phyloP scores from a whole-genome alignment of 2,888 invertebrate genomes.

The Peribatodes rhomboidaria region DNA sequence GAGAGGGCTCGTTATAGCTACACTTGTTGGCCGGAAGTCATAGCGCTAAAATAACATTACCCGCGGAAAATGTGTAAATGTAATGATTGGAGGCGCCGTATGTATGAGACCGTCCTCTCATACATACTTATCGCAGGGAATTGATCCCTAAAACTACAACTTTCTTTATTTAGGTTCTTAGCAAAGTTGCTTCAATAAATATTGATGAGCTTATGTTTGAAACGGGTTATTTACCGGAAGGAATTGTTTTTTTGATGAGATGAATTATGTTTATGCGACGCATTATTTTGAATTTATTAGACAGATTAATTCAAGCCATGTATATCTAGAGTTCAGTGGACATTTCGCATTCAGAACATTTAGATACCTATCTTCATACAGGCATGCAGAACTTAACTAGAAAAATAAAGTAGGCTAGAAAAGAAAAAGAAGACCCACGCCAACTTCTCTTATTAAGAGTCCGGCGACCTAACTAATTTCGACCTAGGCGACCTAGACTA shows the following conservation, averaged over 20 bases:
- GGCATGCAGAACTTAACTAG: too few relatives aligned
- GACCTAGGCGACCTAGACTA: too few relatives aligned
- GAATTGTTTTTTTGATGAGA: constrained; percentile 6
- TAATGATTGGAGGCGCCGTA: constrained; percentile 43
- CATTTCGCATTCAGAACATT: too few relatives aligned
- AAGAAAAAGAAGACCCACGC: too few relatives aligned
- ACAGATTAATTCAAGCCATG: too few relatives aligned
- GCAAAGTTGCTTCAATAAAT: constrained; percentile 16
- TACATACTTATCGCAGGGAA: constrained; percentile 31
- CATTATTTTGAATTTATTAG: not conserved
- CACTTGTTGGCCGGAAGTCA: constrained; percentile 60
- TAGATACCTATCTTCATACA: too few relatives aligned
- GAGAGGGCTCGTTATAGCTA: constrained; percentile 63
- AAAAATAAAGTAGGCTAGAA: too few relatives aligned
- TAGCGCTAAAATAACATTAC: constrained; percentile 57
- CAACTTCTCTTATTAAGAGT: too few relatives aligned
- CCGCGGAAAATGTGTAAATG: constrained; percentile 47
- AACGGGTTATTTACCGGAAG: constrained; percentile 4
- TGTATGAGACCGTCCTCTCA: constrained; percentile 34
- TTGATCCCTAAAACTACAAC: constrained; percentile 29
- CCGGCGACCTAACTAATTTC: too few relatives aligned
- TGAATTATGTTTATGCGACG: not conserved
- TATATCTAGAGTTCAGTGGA: too few relatives aligned
- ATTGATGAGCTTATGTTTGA: constrained; percentile 19
- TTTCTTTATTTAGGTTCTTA: constrained; percentile 30